Percentiles rank a stretch among this genome's conserved stretches.
Evolutionary conservation across 2,888 invertebrate species (phyloP).

Genomic region (Diarsia mendica): DNA sequence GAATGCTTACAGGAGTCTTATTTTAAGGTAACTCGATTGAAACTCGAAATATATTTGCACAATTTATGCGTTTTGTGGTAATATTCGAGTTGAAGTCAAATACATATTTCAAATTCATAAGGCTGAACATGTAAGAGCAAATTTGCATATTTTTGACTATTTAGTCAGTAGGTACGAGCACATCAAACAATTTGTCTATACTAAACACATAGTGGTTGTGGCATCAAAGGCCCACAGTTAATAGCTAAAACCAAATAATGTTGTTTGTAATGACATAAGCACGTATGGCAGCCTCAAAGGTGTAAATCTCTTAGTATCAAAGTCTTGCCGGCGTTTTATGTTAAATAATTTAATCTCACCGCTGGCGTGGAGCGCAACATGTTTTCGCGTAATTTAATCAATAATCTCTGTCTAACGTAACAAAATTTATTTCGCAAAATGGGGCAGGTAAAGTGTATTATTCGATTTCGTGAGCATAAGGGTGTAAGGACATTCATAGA

Average conservation of each 20-base stretch:
- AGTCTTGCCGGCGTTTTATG: conserved; percentile 79
- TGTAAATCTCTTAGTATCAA: conserved; percentile 80
- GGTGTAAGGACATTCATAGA: conserved; percentile 76
- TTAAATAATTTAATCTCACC: conserved; percentile 84
- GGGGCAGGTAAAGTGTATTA: conserved; percentile 66
- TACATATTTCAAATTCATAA: conserved; percentile 20
- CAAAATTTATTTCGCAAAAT: conserved; percentile 71
- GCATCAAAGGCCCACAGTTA: conserved; percentile 73
- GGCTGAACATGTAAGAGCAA: conserved; percentile 21
- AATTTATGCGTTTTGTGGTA: background rate
- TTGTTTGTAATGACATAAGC: conserved; percentile 75
- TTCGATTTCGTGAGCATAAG: conserved; percentile 67
- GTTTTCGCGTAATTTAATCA: conserved; percentile 83
- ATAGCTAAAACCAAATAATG: conserved; percentile 72
- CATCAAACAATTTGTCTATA: conserved; percentile 44
- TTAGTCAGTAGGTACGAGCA: conserved; percentile 6
- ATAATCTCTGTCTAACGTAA: conserved; percentile 78
- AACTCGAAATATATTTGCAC: conserved; percentile 5
- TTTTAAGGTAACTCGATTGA: conserved; percentile 14
- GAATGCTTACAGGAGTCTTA: conserved; percentile 36
- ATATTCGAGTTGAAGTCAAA: background rate
- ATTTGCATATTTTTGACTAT: conserved; percentile 33
- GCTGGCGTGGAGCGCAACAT: conserved; percentile 78
- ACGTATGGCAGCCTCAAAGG: conserved; percentile 72
- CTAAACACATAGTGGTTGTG: conserved; percentile 54